phyloP scores from a whole-genome alignment of 2,113 vertebrate species.

The Anguilla japonica region DNA sequence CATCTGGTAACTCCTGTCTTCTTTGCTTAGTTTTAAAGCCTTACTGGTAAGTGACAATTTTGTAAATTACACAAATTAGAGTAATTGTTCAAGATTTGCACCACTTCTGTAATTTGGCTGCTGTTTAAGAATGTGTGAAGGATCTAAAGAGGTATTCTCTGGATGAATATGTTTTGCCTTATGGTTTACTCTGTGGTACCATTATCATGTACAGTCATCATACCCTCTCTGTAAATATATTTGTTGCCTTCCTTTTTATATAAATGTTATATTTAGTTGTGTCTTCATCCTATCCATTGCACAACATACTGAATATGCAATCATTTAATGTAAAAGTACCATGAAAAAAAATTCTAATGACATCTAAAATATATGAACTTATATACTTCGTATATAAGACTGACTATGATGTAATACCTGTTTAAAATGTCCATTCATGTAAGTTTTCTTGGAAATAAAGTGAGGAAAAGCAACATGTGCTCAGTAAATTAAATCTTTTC shows the following conservation, averaged over 20 bases:
- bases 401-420: conserved; percentile 72
- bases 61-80: conserved; percentile 43
- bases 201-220: conserved; percentile 59
- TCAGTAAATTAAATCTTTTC: not conserved
- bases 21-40: conserved; percentile 62
- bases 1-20: not conserved
- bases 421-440: conserved; percentile 69
- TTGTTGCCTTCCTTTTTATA: conserved; percentile 56
- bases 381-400: conserved; percentile 54
- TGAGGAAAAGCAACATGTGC: conserved; percentile 50
- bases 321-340: conserved; percentile 71
- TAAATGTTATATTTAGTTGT: conserved; percentile 59
- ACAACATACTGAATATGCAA: conserved; percentile 88
- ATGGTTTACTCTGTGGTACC: conserved; percentile 63
- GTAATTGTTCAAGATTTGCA: conserved; percentile 43
- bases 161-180: conserved; percentile 77
- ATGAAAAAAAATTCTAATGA: conserved; percentile 63
- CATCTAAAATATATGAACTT: conserved; percentile 72
- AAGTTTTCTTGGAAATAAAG: conserved; percentile 84
- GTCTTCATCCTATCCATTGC: conserved; percentile 61
- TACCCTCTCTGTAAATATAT: conserved; percentile 72
- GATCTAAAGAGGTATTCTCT: conserved; percentile 64
- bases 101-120: conserved; percentile 55
- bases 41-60: conserved; percentile 55
- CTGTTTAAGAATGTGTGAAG: conserved; percentile 60